Percentiles rank a stretch among this genome's conserved stretches.
Conservation (phyloP, 2,888 invertebrate genomes). For the Lepidochrysops patricia region DNA sequence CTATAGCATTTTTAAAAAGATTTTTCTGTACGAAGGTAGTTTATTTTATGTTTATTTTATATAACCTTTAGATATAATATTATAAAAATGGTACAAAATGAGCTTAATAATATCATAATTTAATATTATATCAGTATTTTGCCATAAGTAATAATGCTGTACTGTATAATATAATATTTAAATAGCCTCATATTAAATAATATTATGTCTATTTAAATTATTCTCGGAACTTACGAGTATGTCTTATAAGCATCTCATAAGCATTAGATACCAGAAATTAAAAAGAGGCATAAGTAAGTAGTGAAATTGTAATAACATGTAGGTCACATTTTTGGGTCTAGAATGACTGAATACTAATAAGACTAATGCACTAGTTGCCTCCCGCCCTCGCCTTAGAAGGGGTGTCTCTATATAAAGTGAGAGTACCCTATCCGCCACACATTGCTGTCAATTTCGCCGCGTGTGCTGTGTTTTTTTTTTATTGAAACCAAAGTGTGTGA, state of each 20-base stretch:
- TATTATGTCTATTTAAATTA: too few species aligned
- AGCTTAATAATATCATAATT: not conserved
- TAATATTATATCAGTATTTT: not conserved
- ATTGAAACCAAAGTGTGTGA: constrained; percentile 40
- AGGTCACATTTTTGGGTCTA: not conserved
- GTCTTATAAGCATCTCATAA: not conserved
- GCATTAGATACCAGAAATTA: not conserved
- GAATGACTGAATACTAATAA: constrained; percentile 17
- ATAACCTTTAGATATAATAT: too few species aligned
- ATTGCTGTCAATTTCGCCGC: constrained; percentile 49
- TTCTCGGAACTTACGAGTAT: too few species aligned
- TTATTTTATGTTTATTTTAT: too few species aligned
- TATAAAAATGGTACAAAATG: too few species aligned
- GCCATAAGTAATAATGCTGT: too few species aligned
- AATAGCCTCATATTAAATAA: too few species aligned
- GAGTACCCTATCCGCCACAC: constrained; percentile 49
- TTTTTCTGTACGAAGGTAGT: too few species aligned
- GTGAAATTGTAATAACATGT: too few species aligned
- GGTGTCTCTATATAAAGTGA: constrained; percentile 67
- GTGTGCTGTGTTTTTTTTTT: constrained; percentile 47
- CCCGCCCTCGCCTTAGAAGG: constrained; percentile 56
- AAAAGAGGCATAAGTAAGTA: not conserved
- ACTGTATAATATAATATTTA: too few species aligned
- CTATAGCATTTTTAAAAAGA: too few species aligned
- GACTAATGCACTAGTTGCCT: constrained; percentile 26